Conservation (phyloP, 2,797 vertebrate species). For the Tangara arthus region DNA sequence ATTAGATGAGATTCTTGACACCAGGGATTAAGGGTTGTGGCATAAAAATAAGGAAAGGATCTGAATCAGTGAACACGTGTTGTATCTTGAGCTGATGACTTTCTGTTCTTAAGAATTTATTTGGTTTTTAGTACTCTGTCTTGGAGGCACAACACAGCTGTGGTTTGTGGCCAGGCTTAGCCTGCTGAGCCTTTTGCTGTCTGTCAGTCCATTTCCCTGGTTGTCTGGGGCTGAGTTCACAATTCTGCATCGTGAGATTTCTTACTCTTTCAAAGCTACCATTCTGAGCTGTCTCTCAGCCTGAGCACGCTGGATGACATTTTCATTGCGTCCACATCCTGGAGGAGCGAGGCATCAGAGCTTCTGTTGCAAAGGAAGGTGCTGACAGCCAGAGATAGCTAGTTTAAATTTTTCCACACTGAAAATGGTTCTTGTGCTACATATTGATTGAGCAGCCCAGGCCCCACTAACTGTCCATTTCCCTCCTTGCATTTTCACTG, state of each 20-base stretch:
- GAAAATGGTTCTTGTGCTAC: background rate
- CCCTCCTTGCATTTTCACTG: background rate
- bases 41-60: slow-evolving; percentile 46
- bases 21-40: slow-evolving; percentile 30
- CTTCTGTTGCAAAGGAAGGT: background rate
- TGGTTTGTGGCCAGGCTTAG: background rate
- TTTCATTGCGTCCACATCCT: background rate
- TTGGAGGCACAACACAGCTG: background rate
- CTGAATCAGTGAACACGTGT: background rate
- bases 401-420: background rate
- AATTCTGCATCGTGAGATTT: background rate
- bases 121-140: background rate
- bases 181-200: background rate
- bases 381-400: background rate
- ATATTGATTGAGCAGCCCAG: background rate
- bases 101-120: slow-evolving; percentile 24
- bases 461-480: background rate
- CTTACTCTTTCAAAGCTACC: background rate
- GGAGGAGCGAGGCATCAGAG: background rate
- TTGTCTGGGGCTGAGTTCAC: background rate
- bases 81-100: background rate
- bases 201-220: background rate
- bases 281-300: background rate
- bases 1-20: slow-evolving; percentile 60
- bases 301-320: background rate